Evolutionary conservation across 2,113 vertebrate species (phyloP), one percentile per base, ranked within the genome.

Genomic region (Baryphthengus martii): DNA sequence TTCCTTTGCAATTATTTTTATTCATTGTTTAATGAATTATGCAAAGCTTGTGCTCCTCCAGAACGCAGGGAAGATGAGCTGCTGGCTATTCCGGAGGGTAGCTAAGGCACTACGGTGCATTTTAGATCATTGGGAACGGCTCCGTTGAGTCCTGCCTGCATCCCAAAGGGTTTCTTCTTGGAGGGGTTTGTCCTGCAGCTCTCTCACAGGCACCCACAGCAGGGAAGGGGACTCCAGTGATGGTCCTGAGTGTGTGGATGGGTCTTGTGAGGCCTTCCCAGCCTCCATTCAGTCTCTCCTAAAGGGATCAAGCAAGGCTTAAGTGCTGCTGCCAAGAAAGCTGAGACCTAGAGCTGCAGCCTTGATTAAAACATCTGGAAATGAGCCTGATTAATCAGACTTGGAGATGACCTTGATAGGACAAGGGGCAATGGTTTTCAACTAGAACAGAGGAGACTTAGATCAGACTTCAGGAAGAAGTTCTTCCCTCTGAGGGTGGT

Each of bases 61-160:
- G 42, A 68, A 47, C 47, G 21, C 0, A 5, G 47, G 45, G 33
- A n/a, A 50, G 71, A 56, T 10, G 17, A 77, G 59, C 53, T 33
- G 35, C 37, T 33, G 75, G 40, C 40, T 73, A 1, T 35, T 67
- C 45, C 52, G 13, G 40, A 19, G 66, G 37, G 37, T 8, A 4
- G 5, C 8, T 19, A 4, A 0, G 1, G 66, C 24, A 7, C 53
- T 23, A 8, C 2, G 4, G 45, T 62, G 29, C 11, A 2, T 26
- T 75, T 42, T 7, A 37, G 4, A 6, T 17, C 3, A 26, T 9
- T 6, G 5, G 70, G n/a, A 42, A 52, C 0, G 5, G 20, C 37
- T 29, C 31, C 9, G 1, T 31, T 7, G 11, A 26, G 28, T n/a
- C 53, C 55, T 56, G 15, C 24, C 25, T 45, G n/a, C 74, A 52